A percentile compares a stretch with the other conserved stretches of the same genome.
Conservation (phyloP, 53 echinoderm and acorn worm species). For the Henricia sp. region DNA sequence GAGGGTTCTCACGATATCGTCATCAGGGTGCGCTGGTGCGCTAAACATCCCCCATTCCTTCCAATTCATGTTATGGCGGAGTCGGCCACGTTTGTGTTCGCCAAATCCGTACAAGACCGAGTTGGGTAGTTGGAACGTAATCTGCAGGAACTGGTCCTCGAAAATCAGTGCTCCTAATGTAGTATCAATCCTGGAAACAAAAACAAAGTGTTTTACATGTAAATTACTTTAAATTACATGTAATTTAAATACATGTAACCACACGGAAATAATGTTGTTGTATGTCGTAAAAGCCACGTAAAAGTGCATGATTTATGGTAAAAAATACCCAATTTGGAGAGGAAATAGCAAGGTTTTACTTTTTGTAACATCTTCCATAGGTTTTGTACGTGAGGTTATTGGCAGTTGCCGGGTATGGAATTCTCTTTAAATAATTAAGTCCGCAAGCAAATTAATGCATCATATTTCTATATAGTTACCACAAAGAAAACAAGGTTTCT, state of each 20-base stretch:
- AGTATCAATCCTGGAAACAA: slow-evolving; percentile 78
- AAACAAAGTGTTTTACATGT: slow-evolving; percentile 15
- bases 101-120: slow-evolving; percentile 87
- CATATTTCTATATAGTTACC: too few species aligned
- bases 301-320: too few species aligned
- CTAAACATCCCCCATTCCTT: slow-evolving; percentile 83
- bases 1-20: neutral
- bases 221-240: too few species aligned
- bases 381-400: too few species aligned
- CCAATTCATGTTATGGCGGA: slow-evolving; percentile 85
- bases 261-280: too few species aligned
- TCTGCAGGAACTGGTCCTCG: slow-evolving; percentile 91
- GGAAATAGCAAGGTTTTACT: too few species aligned
- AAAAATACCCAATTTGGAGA: too few species aligned
- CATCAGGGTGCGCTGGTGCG: slow-evolving; percentile 77
- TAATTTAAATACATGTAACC: too few species aligned
- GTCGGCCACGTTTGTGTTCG: slow-evolving; percentile 69
- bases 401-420: too few species aligned
- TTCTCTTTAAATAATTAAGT: too few species aligned
- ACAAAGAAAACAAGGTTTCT: neutral
- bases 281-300: too few species aligned
- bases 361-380: neutral
- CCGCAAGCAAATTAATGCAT: too few species aligned
- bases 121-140: slow-evolving; percentile 81
- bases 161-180: slow-evolving; percentile 80